Conservation (phyloP, 2,113 vertebrate genomes). For the Platichthys stellatus region DNA sequence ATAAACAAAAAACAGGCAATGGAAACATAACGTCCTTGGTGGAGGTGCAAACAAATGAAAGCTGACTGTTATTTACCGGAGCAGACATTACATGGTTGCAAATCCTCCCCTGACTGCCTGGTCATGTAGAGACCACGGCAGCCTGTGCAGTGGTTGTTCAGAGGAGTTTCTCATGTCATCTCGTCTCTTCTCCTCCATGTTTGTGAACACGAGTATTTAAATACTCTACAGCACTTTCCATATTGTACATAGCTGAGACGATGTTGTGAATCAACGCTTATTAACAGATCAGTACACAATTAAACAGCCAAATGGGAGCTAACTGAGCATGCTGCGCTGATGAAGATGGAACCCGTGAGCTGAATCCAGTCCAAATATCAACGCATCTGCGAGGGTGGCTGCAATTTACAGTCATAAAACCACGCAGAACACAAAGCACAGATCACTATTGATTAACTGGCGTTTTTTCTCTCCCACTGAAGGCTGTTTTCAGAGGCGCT, state of each 20-base stretch:
- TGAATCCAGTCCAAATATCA: conserved; percentile 15
- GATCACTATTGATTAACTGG: conserved; percentile 20
- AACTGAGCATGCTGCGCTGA: conserved; percentile 6
- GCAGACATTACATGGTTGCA: too few relatives aligned
- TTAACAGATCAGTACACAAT: not conserved
- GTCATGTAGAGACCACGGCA: too few relatives aligned
- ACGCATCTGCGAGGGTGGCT: not conserved
- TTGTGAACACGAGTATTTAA: not conserved
- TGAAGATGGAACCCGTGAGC: conserved; percentile 6
- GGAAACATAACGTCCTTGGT: too few relatives aligned
- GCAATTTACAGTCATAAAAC: not conserved
- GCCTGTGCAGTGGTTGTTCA: too few relatives aligned
- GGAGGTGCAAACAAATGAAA: too few relatives aligned
- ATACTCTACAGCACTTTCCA: not conserved
- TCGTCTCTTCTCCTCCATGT: too few relatives aligned
- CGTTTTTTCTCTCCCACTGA: conserved; percentile 24
- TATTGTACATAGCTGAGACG: not conserved
- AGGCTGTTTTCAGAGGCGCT: not conserved
- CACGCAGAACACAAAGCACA: conserved; percentile 6
- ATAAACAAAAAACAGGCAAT: too few relatives aligned
- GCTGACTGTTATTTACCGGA: too few relatives aligned
- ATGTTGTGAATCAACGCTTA: not conserved
- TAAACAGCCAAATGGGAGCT: not conserved
- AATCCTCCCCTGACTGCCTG: too few relatives aligned
- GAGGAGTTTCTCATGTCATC: too few relatives aligned